Evolutionary conservation across 2,888 invertebrate species (phyloP).

Genomic region (Sthenelais limicola): DNA sequence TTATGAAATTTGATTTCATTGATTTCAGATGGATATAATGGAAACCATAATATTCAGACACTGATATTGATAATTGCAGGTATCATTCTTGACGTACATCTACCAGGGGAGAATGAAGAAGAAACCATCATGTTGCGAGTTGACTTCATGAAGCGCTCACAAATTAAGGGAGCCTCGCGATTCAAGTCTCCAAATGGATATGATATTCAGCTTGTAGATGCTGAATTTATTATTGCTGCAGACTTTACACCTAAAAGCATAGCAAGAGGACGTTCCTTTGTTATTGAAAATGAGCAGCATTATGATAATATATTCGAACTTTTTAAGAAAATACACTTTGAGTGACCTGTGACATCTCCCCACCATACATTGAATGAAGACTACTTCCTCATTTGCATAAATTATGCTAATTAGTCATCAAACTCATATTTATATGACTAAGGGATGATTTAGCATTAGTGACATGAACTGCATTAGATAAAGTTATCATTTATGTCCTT

Average conservation of each 20-base stretch:
- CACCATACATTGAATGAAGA: too few species aligned
- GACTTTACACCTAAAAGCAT: not conserved
- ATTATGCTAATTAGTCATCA: too few species aligned
- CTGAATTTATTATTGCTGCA: not conserved
- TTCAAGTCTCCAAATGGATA: conserved; percentile 8
- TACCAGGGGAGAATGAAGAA: not conserved
- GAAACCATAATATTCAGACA: too few species aligned
- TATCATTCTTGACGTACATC: not conserved
- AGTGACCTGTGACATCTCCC: too few species aligned
- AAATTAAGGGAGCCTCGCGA: not conserved
- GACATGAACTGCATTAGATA: too few species aligned
- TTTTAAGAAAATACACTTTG: not conserved
- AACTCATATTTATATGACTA: too few species aligned
- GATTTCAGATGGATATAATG: too few species aligned
- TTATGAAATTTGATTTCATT: too few species aligned
- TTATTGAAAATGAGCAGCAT: not conserved
- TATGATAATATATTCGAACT: not conserved
- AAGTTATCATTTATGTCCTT: too few species aligned
- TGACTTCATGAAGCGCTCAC: conserved; percentile 1
- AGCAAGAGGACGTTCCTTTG: not conserved
- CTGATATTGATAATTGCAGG: too few species aligned
- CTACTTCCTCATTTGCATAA: too few species aligned
- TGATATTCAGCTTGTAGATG: not conserved
- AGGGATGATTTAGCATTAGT: too few species aligned
- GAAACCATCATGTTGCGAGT: not conserved